Evolutionary conservation across 2,113 vertebrate species (phyloP).

Genomic region (Elgaria multicarinata): DNA sequence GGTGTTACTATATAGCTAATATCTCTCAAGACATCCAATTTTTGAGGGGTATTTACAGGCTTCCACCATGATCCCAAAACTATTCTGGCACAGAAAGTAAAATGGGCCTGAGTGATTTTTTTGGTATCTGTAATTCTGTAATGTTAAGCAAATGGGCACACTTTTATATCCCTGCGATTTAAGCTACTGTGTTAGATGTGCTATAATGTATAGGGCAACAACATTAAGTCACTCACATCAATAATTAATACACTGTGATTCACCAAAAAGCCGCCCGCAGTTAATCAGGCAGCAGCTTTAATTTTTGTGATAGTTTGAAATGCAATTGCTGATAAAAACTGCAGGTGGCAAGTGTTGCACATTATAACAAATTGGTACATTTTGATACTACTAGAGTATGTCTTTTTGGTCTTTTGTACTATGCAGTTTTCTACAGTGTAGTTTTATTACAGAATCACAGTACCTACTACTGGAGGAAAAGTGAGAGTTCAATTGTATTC

Average conservation of each 20-base stretch:
- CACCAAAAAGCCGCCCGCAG: neutral
- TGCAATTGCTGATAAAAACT: neutral
- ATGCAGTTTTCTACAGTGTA: accelerated
- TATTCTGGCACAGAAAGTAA: neutral
- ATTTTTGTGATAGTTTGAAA: neutral
- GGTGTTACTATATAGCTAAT: neutral
- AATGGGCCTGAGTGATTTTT: neutral
- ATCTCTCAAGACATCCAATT: neutral
- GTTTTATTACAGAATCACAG: accelerated
- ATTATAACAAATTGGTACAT: neutral
- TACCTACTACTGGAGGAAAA: neutral
- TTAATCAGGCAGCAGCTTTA: neutral
- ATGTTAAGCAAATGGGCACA: neutral
- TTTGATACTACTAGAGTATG: neutral
- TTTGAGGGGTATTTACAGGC: neutral
- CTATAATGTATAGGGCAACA: neutral
- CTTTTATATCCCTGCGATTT: neutral
- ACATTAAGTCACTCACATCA: neutral
- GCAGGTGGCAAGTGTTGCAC: neutral
- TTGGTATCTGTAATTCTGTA: neutral
- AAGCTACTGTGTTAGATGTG: neutral
- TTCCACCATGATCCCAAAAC: neutral
- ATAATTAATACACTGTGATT: neutral
- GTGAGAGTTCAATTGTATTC: neutral
- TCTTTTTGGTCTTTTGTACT: accelerated